Percentiles rank a stretch among this genome's conserved stretches.
Conservation (phyloP, 30 jellyfish, hydroid and myxozoan species). For the Catostylus mosaicus region DNA sequence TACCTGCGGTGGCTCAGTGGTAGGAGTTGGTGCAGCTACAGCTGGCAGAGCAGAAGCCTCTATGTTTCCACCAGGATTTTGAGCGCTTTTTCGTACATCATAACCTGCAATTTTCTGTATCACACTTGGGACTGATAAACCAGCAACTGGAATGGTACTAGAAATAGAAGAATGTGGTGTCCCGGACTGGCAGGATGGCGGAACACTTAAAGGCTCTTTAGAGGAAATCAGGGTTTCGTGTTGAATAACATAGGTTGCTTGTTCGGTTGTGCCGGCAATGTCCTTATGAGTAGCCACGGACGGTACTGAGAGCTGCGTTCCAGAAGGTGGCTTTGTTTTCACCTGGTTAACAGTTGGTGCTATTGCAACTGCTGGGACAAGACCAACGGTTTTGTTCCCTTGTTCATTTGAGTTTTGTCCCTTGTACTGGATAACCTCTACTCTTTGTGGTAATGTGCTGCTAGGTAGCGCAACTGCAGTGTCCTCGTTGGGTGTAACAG, state of each 20-base stretch:
- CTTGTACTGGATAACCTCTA: conserved; percentile 61
- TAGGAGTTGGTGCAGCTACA: background rate
- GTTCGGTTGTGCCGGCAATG: conserved; percentile 1
- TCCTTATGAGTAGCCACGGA: conserved; percentile 26
- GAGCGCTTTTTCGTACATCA: background rate
- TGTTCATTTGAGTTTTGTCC: conserved; percentile 9
- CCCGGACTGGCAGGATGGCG: background rate
- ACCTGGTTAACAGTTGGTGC: conserved; percentile 2
- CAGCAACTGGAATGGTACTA: background rate
- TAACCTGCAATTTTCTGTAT: background rate
- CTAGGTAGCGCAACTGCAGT: background rate
- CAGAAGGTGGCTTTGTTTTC: background rate
- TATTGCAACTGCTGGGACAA: conserved; percentile 24
- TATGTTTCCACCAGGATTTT: background rate
- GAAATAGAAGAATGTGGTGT: background rate
- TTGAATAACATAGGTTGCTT: conserved; percentile 8
- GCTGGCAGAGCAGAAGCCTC: background rate
- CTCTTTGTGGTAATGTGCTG: conserved; percentile 51
- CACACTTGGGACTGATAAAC: background rate
- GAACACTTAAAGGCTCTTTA: background rate
- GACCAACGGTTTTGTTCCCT: background rate
- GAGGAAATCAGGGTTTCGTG: background rate
- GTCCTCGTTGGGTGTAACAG: background rate
- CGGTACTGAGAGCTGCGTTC: background rate
- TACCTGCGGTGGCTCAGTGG: background rate